phyloP scores from a whole-genome alignment of 2,113 vertebrate genomes.

The Sphyrna mokarran region DNA sequence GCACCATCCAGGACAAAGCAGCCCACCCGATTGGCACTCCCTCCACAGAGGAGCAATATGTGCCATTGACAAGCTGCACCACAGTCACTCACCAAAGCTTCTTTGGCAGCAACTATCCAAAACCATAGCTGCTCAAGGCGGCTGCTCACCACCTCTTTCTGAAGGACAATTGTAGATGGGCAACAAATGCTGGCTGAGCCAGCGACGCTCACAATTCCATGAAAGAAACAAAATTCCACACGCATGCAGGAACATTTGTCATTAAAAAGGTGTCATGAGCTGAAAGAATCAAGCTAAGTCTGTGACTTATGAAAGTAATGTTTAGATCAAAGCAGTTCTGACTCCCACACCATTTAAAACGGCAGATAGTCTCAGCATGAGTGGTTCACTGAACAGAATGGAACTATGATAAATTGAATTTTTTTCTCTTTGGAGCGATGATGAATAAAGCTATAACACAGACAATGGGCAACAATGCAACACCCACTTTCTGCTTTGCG shows the following conservation, averaged over 20 bases:
- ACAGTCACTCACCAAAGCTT: no score
- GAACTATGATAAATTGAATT: neutral
- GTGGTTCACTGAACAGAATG: neutral
- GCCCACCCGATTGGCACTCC: no score
- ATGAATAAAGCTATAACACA: neutral
- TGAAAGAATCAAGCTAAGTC: neutral
- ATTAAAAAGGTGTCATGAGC: neutral
- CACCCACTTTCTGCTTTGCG: neutral
- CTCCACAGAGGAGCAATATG: no score
- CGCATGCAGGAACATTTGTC: neutral
- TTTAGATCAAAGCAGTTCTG: neutral
- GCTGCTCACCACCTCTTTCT: no score
- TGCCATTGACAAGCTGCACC: no score
- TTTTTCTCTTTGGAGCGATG: neutral
- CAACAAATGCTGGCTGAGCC: no score
- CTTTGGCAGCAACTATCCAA: no score
- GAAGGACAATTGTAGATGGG: no score
- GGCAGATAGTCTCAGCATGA: neutral
- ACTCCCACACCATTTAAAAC: neutral
- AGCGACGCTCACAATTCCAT: no score
- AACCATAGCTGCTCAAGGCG: no score
- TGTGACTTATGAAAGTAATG: neutral
- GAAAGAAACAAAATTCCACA: no score
- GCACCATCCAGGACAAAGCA: no score
- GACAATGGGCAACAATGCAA: neutral